These are phyloP conservation scores for Syrista parreyssii DNA, from an alignment of 2,888 invertebrate genomes.

Conservation along the genomic window DNA sequence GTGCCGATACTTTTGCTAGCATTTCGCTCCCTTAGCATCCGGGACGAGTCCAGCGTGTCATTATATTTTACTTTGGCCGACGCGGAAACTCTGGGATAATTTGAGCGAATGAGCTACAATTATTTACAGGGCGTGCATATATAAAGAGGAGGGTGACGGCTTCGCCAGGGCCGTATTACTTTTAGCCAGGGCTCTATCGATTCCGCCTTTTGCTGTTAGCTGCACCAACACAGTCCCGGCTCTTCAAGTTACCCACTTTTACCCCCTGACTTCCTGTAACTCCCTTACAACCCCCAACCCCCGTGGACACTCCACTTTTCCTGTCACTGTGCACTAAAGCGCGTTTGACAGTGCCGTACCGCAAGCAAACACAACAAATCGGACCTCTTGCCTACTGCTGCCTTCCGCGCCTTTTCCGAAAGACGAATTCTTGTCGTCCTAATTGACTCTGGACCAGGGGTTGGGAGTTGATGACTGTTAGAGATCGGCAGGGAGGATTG, in stretches of 20 bases:
- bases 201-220: conserved; percentile 23
- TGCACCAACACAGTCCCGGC: conserved; percentile 14
- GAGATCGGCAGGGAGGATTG: background rate
- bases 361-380: background rate
- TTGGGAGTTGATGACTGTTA: background rate
- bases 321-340: background rate
- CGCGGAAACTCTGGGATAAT: conserved; percentile 57
- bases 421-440: background rate
- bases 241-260: background rate
- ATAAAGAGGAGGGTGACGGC: conserved; percentile 46
- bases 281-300: background rate
- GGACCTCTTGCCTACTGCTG: background rate
- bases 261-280: background rate
- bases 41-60: conserved; percentile 38
- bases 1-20: background rate
- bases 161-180: conserved; percentile 24
- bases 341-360: background rate
- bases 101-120: conserved; percentile 58
- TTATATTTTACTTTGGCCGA: conserved; percentile 54
- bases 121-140: conserved; percentile 59
- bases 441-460: background rate
- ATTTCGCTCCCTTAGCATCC: background rate
- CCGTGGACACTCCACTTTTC: background rate
- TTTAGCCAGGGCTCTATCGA: conserved; percentile 33
- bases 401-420: too few relatives aligned